Base-by-base conservation (phyloP, 2,113 vertebrate genomes). In the Polypterus bichir region DNA sequence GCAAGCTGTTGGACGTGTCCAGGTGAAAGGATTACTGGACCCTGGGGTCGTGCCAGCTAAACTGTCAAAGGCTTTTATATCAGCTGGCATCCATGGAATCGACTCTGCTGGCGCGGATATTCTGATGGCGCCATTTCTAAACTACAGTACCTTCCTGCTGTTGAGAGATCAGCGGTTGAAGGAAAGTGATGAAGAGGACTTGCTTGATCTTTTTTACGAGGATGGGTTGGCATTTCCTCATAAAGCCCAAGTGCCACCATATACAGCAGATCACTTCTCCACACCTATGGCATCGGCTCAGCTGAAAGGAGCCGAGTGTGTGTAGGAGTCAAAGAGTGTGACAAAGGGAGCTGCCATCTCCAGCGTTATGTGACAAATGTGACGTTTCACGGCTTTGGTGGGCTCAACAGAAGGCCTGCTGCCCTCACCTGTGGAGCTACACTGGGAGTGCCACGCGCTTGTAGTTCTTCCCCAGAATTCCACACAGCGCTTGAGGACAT, bases 191-290 rank as follows among this genome's bases (percentile, higher is more conserved):
- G 53, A 74, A 47, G 64, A 68, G 45, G 27, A 48, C 71, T 54
- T 57, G 68, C 49, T 60, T 66, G 4, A 49, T 68, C 53, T 59
- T 73, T 57, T 73, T 68, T 47, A 47, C 66, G 57, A 60, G 62
- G 49, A 70, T 74, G 68, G 69, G 68, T 4, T 68, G 60, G 2
- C 69, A 70, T 44, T 58, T 5, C 56, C 57, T 73, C 4, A 47
- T 27, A 63, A 63, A 48, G 49, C 71, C 1, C 69, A 69, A 60
- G 66, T 71, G 66, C 64, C 61, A 47, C 71, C 68, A 56, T 71
- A 48, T 62, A 61, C 62, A 53, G 27, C 64, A 3, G 66, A 71
- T 65, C 70, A 65, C 63, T 70, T 72, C 56, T 60, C 62, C 4
- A 56, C 52, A 60, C 7, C 46, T 44, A 60, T 60, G 4, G 6